Conservation (phyloP, 2,797 vertebrate species). For the Rhinophrynus dorsalis region DNA sequence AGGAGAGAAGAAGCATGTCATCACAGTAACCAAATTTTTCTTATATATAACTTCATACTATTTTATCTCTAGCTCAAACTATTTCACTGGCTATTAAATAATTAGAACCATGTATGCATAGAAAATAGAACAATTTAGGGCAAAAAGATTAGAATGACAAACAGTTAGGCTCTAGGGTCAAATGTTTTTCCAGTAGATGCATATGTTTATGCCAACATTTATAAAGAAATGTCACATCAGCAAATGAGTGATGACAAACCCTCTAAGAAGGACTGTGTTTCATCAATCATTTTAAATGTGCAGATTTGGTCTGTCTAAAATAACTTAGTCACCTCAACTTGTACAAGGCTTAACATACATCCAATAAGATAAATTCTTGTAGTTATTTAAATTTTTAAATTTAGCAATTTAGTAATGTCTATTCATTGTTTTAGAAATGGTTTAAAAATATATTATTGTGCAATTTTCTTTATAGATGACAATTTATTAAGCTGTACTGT, state of each 20-base stretch:
- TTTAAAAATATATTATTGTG: too few species aligned
- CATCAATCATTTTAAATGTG: slow-evolving; percentile 79
- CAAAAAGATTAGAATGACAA: slow-evolving; percentile 77
- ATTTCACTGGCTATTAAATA: slow-evolving; percentile 69
- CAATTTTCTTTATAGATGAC: too few species aligned
- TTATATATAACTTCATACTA: slow-evolving; percentile 40
- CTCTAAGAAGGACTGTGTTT: slow-evolving; percentile 74
- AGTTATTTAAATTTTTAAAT: neutral
- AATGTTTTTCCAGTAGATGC: slow-evolving; percentile 80
- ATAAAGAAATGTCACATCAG: slow-evolving; percentile 83
- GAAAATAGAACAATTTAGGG: slow-evolving; percentile 68
- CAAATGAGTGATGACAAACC: slow-evolving; percentile 80
- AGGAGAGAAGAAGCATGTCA: too few species aligned
- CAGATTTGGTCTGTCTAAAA: slow-evolving; percentile 78
- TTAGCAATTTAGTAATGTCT: neutral
- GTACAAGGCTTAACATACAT: too few species aligned
- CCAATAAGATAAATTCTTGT: neutral
- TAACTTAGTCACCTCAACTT: slow-evolving; percentile 62
- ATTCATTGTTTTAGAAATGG: too few species aligned
- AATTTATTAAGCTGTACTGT: too few species aligned
- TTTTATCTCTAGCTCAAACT: slow-evolving; percentile 52
- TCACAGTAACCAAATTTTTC: too few species aligned
- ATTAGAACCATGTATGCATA: slow-evolving; percentile 64
- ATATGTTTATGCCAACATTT: slow-evolving; percentile 85
- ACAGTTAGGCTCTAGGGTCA: slow-evolving; percentile 79